Evolutionary conservation across 37 sponge, comb jelly and placozoan species (phyloP).

Genomic region (Mnemiopsis leidyi): DNA sequence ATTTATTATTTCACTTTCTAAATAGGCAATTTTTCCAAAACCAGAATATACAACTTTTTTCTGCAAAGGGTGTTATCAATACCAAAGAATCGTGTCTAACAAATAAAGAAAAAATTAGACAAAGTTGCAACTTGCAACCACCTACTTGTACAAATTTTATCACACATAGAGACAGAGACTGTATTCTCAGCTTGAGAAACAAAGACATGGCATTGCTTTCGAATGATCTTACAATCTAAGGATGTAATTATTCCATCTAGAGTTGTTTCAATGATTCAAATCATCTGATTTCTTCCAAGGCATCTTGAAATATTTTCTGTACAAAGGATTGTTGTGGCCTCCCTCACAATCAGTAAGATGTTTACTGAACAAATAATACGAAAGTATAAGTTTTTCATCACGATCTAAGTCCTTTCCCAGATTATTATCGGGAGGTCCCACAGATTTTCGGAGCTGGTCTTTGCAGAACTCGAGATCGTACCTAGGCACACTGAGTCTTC

Average conservation of each 20-base stretch:
- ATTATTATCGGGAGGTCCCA: background rate
- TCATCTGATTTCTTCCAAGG: slow-evolving; percentile 32
- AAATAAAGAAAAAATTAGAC: too few relatives aligned
- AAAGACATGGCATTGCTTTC: too few relatives aligned
- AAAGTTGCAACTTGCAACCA: too few relatives aligned
- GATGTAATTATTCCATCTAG: background rate
- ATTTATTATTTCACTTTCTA: too few relatives aligned
- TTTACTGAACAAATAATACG: slow-evolving; percentile 26
- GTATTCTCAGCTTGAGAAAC: too few relatives aligned
- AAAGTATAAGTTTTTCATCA: background rate
- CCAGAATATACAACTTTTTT: too few relatives aligned
- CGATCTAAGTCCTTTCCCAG: background rate
- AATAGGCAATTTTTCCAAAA: too few relatives aligned
- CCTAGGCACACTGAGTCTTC: slow-evolving; percentile 22
- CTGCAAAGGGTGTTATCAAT: too few relatives aligned
- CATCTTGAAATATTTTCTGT: background rate
- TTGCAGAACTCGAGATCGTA: background rate
- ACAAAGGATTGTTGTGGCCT: slow-evolving; percentile 35
- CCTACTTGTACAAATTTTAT: too few relatives aligned
- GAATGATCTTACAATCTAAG: too few relatives aligned
- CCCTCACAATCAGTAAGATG: slow-evolving; percentile 45
- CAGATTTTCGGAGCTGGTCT: background rate
- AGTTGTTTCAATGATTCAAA: background rate
- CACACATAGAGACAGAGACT: too few relatives aligned
- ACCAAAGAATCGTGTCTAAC: too few relatives aligned